Base-by-base conservation (phyloP, 2,797 vertebrate species). In the Chelon auratus region DNA sequence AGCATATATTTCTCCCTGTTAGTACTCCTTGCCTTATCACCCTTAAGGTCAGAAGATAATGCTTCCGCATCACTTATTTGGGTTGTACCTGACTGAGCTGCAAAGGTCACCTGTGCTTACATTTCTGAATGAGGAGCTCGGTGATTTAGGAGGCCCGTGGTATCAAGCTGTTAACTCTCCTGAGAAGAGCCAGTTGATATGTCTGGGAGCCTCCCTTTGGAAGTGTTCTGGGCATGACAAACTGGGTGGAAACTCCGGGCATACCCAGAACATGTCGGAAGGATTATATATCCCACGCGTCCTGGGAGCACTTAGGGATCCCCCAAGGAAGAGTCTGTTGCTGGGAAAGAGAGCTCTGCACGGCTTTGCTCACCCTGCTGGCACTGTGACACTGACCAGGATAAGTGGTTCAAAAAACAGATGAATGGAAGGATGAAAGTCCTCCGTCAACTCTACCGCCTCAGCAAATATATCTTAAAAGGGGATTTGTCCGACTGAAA, bases 251-350 rank as follows among this genome's bases (percentile, higher is more conserved):
- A 83, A 78, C 75, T 68, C 67, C 12, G 24, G 72, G 73, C 71
- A 78, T 56, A 80, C 75, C 70, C 70, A 45, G 70, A 78, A 74
- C 62, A 73, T 56, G 52, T 33, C 37, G 11, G 57, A 75, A 43
- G 82, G 78, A 71, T 83, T 81, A 81, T 39, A 75, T 71, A 72
- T 77, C 77, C 62, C 52, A 72, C 81, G 57, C 76, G 68, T 67
- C 79, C 68, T 56, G 47, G 69, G 61, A 78, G 72, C 77, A 64
- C 57, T 81, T 64, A 56, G 59, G 70, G 57, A 74, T 80, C 81
- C 62, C 66, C 57, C 42, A 22, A 82, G 60, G 77, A 80, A 64
- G 63, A 47, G 70, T 14, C 30, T 40, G 65, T 63, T 55, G 37
- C 78, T 78, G 67, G 71, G 69, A 77, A 62, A 69, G 78, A 45